Evolutionary conservation across 1,140 invertebrate genomes (phyloP).

Genomic region (Drosophila asahinai): DNA sequence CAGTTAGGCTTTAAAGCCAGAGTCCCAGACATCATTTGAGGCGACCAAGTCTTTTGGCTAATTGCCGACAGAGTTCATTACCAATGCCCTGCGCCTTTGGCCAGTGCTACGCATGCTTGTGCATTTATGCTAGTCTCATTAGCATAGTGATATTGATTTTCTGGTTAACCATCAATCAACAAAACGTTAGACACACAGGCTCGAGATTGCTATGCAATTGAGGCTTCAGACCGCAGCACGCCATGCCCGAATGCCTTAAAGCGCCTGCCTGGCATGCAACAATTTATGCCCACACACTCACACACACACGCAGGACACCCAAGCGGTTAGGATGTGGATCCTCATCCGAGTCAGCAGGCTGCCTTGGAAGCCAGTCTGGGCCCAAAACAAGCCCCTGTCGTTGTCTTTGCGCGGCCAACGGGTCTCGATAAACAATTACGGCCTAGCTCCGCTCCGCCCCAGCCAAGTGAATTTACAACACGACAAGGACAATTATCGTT

Average conservation of each 20-base stretch:
- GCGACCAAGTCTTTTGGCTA: slow-evolving; percentile 29
- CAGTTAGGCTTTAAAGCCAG: background rate
- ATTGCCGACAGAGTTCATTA: slow-evolving; percentile 61
- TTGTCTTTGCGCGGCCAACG: slow-evolving; percentile 67
- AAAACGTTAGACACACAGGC: slow-evolving; percentile 66
- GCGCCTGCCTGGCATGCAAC: slow-evolving; percentile 76
- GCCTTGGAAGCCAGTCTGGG: slow-evolving; percentile 1
- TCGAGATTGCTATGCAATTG: slow-evolving; percentile 76
- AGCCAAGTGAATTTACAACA: slow-evolving; percentile 60
- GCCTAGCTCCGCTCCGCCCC: slow-evolving; percentile 26
- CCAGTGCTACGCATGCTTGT: slow-evolving; percentile 14
- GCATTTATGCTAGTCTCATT: slow-evolving; percentile 69
- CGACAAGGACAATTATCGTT: slow-evolving; percentile 75
- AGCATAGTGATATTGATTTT: slow-evolving; percentile 83
- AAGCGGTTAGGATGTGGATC: slow-evolving; percentile 7
- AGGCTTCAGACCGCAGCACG: slow-evolving; percentile 79
- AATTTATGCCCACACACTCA: slow-evolving; percentile 63
- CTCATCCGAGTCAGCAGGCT: slow-evolving; percentile 13
- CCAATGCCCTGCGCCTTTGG: slow-evolving; percentile 49
- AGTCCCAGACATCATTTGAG: background rate
- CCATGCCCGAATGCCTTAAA: slow-evolving; percentile 79
- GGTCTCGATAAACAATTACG: slow-evolving; percentile 76
- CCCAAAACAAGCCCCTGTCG: background rate
- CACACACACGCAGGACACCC: slow-evolving; percentile 14
- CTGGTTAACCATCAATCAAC: slow-evolving; percentile 83